These are phyloP conservation scores for Odontomachus brunneus DNA, from an alignment of 1,140 invertebrate genomes.

Conservation along the genomic window DNA sequence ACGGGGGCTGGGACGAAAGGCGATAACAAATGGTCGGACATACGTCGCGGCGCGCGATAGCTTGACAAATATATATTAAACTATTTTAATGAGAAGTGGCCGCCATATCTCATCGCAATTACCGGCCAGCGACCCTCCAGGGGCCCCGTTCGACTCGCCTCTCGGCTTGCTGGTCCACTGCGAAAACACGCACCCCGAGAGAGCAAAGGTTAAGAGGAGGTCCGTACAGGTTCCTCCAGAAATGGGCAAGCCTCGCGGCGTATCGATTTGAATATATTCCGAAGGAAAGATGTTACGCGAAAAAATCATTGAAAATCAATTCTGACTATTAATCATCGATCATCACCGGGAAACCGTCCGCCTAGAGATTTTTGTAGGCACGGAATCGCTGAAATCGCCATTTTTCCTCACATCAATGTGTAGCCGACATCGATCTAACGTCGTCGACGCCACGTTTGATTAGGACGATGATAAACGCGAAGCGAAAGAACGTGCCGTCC, in stretches of 20 bases:
- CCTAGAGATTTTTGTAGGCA: neutral
- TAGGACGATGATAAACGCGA: slow-evolving; percentile 29
- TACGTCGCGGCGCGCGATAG: slow-evolving; percentile 72
- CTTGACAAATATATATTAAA: slow-evolving; percentile 83
- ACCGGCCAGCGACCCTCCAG: slow-evolving; percentile 73
- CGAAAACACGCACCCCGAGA: slow-evolving; percentile 70
- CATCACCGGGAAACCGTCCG: neutral
- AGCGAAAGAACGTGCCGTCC: slow-evolving; percentile 23
- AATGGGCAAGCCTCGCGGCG: neutral
- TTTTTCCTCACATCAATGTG: neutral
- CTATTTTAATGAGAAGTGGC: slow-evolving; percentile 84
- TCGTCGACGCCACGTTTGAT: slow-evolving; percentile 15
- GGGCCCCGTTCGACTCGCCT: slow-evolving; percentile 56
- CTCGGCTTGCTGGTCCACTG: slow-evolving; percentile 59
- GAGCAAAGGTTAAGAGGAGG: slow-evolving; percentile 81
- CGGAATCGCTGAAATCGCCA: neutral
- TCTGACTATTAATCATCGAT: too few species aligned
- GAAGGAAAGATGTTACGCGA: neutral
- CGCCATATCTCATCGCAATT: slow-evolving; percentile 83
- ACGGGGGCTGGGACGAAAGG: slow-evolving; percentile 32
- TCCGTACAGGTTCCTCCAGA: slow-evolving; percentile 52
- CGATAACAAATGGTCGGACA: slow-evolving; percentile 75
- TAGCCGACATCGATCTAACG: slow-evolving; percentile 22
- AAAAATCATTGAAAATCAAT: neutral
- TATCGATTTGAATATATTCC: slow-evolving; percentile 2